Evolutionary conservation across 2,113 vertebrate genomes (phyloP).

Genomic region (Vidua macroura): DNA sequence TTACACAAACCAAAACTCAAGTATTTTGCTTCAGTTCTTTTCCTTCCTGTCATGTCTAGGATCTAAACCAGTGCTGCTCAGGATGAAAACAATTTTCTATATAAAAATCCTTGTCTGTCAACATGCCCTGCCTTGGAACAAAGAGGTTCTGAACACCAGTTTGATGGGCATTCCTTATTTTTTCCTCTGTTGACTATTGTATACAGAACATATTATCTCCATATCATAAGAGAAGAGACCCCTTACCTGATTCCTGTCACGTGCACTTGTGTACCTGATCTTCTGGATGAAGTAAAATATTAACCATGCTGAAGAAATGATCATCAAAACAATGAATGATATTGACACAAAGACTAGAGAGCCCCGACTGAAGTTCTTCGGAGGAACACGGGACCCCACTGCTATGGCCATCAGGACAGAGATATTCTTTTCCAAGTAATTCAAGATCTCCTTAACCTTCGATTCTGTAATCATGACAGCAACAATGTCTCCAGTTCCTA

Average conservation of each 20-base stretch:
- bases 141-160: not conserved
- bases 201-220: not conserved
- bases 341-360: constrained; percentile 97
- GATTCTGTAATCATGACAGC: constrained; percentile 96
- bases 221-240: not conserved
- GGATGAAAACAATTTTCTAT: not conserved
- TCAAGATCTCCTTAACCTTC: constrained; percentile 91
- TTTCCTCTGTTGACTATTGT: not conserved
- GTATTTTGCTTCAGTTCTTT: not conserved
- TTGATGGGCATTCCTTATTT: not conserved
- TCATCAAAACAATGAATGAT: constrained; percentile 98
- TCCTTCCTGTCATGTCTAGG: not conserved
- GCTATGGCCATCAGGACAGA: constrained; percentile 90
- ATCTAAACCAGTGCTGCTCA: not conserved
- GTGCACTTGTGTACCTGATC: constrained; percentile 90
- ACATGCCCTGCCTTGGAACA: not conserved
- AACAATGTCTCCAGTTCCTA: constrained; percentile 95
- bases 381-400: constrained; percentile 83
- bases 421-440: constrained; percentile 90
- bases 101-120: not conserved
- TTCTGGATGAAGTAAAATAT: constrained; percentile 99
- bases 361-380: constrained; percentile 88
- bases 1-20: not conserved
- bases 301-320: constrained; percentile 97
- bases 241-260: constrained; percentile 93